phyloP scores from a whole-genome alignment of 2,888 invertebrate species.

The Drosophila nr. perissopoda region DNA sequence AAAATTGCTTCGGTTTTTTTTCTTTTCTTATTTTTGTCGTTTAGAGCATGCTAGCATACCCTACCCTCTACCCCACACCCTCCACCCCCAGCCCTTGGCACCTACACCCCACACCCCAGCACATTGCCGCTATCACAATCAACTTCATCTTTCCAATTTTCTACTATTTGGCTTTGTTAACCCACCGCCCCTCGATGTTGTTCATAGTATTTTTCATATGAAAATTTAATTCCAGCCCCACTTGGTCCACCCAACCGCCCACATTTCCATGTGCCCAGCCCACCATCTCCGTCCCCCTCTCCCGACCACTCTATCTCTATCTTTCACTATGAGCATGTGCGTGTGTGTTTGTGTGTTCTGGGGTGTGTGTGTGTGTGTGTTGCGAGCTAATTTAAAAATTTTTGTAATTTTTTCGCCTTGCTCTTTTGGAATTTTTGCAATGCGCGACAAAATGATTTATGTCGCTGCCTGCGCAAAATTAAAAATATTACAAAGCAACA shows the following conservation, averaged over 20 bases:
- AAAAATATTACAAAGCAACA: constrained; percentile 77
- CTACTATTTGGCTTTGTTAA: constrained; percentile 78
- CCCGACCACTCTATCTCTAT: constrained; percentile 27
- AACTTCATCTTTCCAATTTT: constrained; percentile 82
- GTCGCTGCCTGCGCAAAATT: constrained; percentile 79
- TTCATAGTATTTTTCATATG: constrained; percentile 66
- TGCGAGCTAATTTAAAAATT: constrained; percentile 82
- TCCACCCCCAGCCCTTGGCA: neutral
- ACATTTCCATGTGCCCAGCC: constrained; percentile 29
- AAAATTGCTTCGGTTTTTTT: constrained; percentile 69
- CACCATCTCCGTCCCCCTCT: constrained; percentile 19
- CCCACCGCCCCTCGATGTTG: constrained; percentile 21
- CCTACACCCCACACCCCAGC: constrained; percentile 1
- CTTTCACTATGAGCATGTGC: constrained; percentile 4
- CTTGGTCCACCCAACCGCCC: constrained; percentile 41
- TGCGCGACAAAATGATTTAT: constrained; percentile 84
- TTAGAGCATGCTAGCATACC: constrained; percentile 2
- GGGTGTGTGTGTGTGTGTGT: constrained; percentile 43
- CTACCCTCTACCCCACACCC: neutral
- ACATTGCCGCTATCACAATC: constrained; percentile 67
- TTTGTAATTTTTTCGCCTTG: constrained; percentile 81
- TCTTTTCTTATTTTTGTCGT: constrained; percentile 49
- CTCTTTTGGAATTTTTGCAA: constrained; percentile 81
- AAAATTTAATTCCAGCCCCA: constrained; percentile 75
- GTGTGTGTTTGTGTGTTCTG: constrained; percentile 20